These are phyloP conservation scores for Lepetodrilus schrolli DNA, from an alignment of 2,888 invertebrate genomes.

Conservation along the genomic window DNA sequence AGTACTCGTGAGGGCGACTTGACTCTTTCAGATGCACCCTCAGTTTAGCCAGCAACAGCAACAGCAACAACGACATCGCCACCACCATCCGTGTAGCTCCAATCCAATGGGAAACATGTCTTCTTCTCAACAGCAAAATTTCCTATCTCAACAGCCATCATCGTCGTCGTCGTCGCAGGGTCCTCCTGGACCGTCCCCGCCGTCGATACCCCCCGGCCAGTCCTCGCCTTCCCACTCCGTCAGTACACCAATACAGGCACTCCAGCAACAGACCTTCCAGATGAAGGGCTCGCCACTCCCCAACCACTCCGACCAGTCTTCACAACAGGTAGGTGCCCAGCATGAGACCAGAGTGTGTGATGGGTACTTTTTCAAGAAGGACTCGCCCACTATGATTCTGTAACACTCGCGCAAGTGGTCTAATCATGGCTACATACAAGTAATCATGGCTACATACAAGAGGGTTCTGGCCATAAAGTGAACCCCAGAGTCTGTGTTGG, in stretches of 20 bases:
- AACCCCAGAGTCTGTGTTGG: too few relatives aligned
- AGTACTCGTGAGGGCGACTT: neutral
- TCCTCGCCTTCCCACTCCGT: neutral
- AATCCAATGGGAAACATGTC: too few relatives aligned
- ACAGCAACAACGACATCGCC: conserved; percentile 22
- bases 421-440: too few relatives aligned
- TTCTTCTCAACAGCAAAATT: conserved; percentile 43
- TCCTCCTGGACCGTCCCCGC: conserved; percentile 48
- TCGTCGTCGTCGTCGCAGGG: conserved; percentile 41
- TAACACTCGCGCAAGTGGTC: too few relatives aligned
- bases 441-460: too few relatives aligned
- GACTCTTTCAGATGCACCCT: conserved; percentile 38
- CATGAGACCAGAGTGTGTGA: too few relatives aligned
- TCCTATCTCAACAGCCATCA: conserved; percentile 74
- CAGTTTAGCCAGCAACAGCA: conserved; percentile 43
- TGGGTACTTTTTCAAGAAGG: too few relatives aligned
- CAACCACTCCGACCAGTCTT: conserved; percentile 55
- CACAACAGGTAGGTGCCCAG: conserved; percentile 52
- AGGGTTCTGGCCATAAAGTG: too few relatives aligned
- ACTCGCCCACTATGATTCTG: too few relatives aligned
- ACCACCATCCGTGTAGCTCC: too few relatives aligned
- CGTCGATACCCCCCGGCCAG: conserved; percentile 35
- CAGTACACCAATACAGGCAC: conserved; percentile 16
- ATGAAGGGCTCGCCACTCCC: conserved; percentile 43
- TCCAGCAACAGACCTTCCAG: conserved; percentile 36